Evolutionary conservation across 2,113 vertebrate species (phyloP), one percentile per base, ranked within the genome.

Genomic region (Dolichallabes microphthalmus): DNA sequence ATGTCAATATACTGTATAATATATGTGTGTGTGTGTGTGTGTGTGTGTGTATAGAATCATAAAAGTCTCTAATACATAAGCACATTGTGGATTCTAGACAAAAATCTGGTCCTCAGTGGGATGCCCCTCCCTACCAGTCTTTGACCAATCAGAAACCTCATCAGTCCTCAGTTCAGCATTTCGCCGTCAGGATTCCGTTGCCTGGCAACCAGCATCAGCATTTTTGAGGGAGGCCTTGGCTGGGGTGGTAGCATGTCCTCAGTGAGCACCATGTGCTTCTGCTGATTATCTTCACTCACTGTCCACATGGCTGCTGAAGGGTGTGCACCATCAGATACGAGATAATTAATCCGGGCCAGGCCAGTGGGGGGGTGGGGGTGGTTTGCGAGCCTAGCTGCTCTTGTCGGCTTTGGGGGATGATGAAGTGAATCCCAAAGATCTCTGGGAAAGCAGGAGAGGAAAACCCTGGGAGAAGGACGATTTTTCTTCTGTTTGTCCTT

Each of bases 391-490:
- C 90, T 88, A 90, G 90, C 91, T 82, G 92, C 57, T 91, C 88
- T 91, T 93, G 86, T 89, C 89, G 91, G 90, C 93, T 89, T 91
- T 69, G 88, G 88, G 90, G 93, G 93, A 96, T 95, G 96, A 96
- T 95, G n/a, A 90, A 93, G 91, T 91, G 92, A 93, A 93, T 94
- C 89, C 95, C 93, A 90, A 95, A 90, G 84, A 85, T 89, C 88
- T 79, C 89, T 69, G 79, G 90, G 86, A 85, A 89, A 86, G 90
- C 83, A 55, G 81, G 83, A 57, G 64, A 66, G 22, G 61, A 55
- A 30, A 79, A 25, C 1, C 58, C 27, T 13, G 15, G 22, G 19
- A 78, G 61, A 86, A 61, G 78, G 22, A 52, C 35, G 57, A 4
- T 75, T 68, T 68, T 80, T 32, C 11, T 85, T 27, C 15, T 53